Percentiles rank a stretch among this genome's conserved stretches.
Conservation (phyloP, 2,888 invertebrate species). For the Brachyopa scutellaris region DNA sequence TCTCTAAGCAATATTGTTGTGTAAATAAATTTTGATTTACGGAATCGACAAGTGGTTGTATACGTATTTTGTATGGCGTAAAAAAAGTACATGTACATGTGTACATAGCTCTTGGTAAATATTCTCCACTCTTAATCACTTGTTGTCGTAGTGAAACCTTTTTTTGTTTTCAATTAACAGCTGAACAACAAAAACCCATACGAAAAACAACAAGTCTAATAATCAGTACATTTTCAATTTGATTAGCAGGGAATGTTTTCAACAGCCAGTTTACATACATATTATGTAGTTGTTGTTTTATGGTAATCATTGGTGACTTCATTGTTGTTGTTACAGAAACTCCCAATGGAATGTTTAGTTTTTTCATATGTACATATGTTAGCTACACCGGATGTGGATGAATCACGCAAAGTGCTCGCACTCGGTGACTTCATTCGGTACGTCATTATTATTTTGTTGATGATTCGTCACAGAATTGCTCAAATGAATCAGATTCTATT, state of each 20-base stretch:
- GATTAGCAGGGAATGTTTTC: neutral
- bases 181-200: neutral
- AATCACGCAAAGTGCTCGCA: slow-evolving; percentile 7
- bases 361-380: neutral
- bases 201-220: neutral
- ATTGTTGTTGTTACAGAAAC: neutral
- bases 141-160: neutral
- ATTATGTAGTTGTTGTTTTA: neutral
- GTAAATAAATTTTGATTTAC: slow-evolving; percentile 25
- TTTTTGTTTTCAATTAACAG: neutral
- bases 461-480: neutral
- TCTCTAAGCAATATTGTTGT: neutral
- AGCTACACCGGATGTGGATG: slow-evolving; percentile 12
- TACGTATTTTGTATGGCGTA: neutral
- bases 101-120: no score
- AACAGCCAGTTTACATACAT: neutral
- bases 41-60: neutral
- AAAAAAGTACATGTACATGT: neutral
- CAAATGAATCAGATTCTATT: neutral
- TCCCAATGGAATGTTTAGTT: slow-evolving; percentile 13
- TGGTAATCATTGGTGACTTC: no score
- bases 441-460: neutral
- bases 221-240: neutral
- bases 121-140: no score
- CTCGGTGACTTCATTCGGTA: neutral